Conservation (phyloP, 2,888 invertebrate species). For the Drosophila macrothrix region DNA sequence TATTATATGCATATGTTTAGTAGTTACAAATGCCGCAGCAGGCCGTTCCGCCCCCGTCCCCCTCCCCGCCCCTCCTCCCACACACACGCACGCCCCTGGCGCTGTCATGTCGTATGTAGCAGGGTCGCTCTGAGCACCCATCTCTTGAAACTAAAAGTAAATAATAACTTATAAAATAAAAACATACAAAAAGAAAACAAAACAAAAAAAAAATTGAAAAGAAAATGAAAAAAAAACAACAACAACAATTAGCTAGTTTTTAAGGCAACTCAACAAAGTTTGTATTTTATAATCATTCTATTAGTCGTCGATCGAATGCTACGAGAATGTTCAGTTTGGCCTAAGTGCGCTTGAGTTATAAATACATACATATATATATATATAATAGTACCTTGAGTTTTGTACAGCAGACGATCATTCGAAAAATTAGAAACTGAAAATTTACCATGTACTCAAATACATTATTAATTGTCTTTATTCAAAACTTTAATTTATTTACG, state of each 20-base stretch:
- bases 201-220: slow-evolving; percentile 43
- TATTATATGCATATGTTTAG: slow-evolving; percentile 69
- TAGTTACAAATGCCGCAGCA: slow-evolving; percentile 77
- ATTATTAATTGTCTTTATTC: slow-evolving; percentile 64
- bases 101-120: slow-evolving; percentile 54
- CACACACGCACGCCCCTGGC: slow-evolving; percentile 52
- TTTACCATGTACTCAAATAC: slow-evolving; percentile 74
- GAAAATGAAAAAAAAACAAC: slow-evolving; percentile 32
- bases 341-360: slow-evolving; percentile 61
- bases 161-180: slow-evolving; percentile 40
- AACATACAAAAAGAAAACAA: slow-evolving; percentile 30
- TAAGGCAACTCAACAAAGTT: slow-evolving; percentile 67
- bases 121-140: slow-evolving; percentile 75
- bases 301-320: slow-evolving; percentile 64
- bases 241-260: slow-evolving; percentile 64
- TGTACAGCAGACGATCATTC: slow-evolving; percentile 74
- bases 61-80: background rate
- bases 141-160: slow-evolving; percentile 54
- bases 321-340: slow-evolving; percentile 66
- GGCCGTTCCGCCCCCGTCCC: slow-evolving; percentile 57
- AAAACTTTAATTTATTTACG: slow-evolving; percentile 61
- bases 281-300: slow-evolving; percentile 80
- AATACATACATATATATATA: slow-evolving; percentile 43
- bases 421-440: slow-evolving; percentile 64
- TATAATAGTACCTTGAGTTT: slow-evolving; percentile 62